Base-by-base conservation (phyloP, 2,113 vertebrate genomes). In the Pseudorhombus dupliciocellatus region DNA sequence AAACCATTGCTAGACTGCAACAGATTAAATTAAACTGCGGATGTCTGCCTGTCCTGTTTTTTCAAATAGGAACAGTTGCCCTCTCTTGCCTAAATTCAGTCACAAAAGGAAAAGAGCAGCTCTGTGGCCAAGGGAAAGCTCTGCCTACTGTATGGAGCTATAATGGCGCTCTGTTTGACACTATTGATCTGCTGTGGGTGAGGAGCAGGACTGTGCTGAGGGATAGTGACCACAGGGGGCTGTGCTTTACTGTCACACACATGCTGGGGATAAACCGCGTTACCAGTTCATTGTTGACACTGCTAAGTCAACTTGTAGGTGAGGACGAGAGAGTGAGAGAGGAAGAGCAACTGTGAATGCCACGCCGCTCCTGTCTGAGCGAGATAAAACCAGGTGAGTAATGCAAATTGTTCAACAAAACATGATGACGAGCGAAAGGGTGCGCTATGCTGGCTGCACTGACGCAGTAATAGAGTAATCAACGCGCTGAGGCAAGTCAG, bases 171-270 rank as follows among this genome's bases (percentile, higher is more conserved):
- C 40, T 66, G 77, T 53, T 56, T 73, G 50, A 78, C 75, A 77
- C 51, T 70, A 82, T 70, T 80, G 80, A 84, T 88, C 76, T 70
- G 62, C 80, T 80, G 37, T 16, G 8, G 72, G 34, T 70, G 46
- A 55, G 51, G 72, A 46, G 62, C 1, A 28, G 62, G 44, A 53
- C 63, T 22, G 44, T 4, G 7, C 76, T 42, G 11, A 9, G 34
- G 42, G 76, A 50, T 28, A 50, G 57, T 63, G 64, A 80, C 66
- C 51, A 77, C 69, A 26, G 31, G 21, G 56, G 48, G 25, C 56
- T 75, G 42, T 12, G 40, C 67, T 67, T 57, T 22, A 72, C 56
- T 25, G 54, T 44, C 66, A 37, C 22, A 69, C 74, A 70, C 51
- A 64, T 20, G 51, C 59, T 70, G 14, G 44, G 30, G 52, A 72